Evolutionary conservation across 2,888 invertebrate species (phyloP).

Genomic region (Ctena decussata): DNA sequence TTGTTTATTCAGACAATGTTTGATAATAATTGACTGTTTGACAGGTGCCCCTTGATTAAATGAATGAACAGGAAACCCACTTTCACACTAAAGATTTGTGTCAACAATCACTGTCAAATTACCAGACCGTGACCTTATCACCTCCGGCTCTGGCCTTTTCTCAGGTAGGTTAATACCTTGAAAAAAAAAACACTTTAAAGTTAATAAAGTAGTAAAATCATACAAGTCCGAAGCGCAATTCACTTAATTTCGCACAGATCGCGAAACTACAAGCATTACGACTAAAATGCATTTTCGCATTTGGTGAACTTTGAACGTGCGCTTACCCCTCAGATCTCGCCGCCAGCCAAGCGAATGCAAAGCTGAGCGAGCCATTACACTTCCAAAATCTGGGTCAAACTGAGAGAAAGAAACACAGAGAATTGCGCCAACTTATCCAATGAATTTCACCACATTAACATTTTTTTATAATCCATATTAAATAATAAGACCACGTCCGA

Average conservation of each 20-base stretch:
- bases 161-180: not conserved
- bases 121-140: conserved; percentile 12
- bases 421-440: conserved; percentile 18
- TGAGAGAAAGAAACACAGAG: not conserved
- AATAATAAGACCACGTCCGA: not conserved
- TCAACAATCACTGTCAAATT: conserved; percentile 2
- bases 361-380: conserved; percentile 7
- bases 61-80: conserved; percentile 4
- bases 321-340: not conserved
- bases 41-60: conserved; percentile 7
- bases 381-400: conserved; percentile 55
- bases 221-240: no score
- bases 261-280: no score
- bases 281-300: no score
- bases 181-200: not conserved
- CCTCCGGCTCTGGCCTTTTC: not conserved
- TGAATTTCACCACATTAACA: not conserved
- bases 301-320: not conserved
- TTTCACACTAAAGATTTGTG: not conserved
- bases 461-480: conserved; percentile 8
- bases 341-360: conserved; percentile 4
- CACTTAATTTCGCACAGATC: no score
- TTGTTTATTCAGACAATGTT: not conserved
- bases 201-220: not conserved
- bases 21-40: not conserved